phyloP scores from a whole-genome alignment of 1,140 invertebrate species.

The Neodiprion fabricii region DNA sequence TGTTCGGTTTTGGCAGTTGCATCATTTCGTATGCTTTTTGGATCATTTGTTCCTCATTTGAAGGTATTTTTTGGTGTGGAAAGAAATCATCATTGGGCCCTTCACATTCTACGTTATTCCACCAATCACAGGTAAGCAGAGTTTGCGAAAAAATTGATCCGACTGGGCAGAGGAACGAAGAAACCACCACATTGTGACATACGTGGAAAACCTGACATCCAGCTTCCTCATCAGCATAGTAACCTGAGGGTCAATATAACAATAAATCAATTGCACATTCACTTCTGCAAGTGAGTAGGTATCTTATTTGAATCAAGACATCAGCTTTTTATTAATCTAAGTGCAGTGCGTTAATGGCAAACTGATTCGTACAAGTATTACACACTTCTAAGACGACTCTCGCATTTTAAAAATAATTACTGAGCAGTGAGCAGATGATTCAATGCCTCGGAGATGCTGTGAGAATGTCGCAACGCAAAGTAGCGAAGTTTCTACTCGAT shows the following conservation, averaged over 20 bases:
- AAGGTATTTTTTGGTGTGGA: slow-evolving; percentile 40
- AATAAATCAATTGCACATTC: background rate
- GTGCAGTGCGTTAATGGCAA: too few relatives aligned
- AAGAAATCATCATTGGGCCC: slow-evolving; percentile 44
- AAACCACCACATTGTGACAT: slow-evolving; percentile 60
- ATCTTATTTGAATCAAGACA: too few relatives aligned
- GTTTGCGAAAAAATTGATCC: slow-evolving; percentile 66
- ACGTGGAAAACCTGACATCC: slow-evolving; percentile 66
- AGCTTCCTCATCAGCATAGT: slow-evolving; percentile 59
- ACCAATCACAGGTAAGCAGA: slow-evolving; percentile 65
- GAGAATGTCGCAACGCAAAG: background rate
- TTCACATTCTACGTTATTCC: slow-evolving; percentile 64
- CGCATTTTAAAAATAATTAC: too few relatives aligned
- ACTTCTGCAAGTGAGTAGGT: too few relatives aligned
- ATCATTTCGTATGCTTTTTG: slow-evolving; percentile 55
- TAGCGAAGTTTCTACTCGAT: background rate
- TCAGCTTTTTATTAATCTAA: too few relatives aligned
- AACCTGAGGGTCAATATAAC: slow-evolving; percentile 44
- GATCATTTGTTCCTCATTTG: slow-evolving; percentile 54
- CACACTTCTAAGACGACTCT: too few relatives aligned
- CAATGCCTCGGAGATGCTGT: background rate
- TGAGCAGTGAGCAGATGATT: too few relatives aligned
- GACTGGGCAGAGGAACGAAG: slow-evolving; percentile 66
- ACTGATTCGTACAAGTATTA: too few relatives aligned
- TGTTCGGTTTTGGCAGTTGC: slow-evolving; percentile 34